Base-by-base conservation (phyloP, 2,797 vertebrate species). In the Leptodactylus fallax region DNA sequence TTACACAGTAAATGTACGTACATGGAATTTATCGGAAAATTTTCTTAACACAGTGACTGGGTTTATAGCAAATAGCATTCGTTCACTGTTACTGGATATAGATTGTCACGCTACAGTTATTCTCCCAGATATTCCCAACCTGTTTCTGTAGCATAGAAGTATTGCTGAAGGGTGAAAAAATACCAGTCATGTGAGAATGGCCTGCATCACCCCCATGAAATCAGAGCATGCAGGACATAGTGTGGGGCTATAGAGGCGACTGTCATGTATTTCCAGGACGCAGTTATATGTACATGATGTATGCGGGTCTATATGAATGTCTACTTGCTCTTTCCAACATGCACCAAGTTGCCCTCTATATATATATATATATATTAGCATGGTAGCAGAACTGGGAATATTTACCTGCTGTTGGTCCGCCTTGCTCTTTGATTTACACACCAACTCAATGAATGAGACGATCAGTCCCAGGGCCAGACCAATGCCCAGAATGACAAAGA, bases 401-500 rank as follows among this genome's bases (percentile, higher is more conserved):
- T 25, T 82, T 16, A 97, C 96, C 96, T 97, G 96, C 19, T 94
- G 84, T 0, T 95, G 94, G 51, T 94, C 95, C 0, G 97, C 96
- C 0, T 92, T 90, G n/a, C 58, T 93, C n/a, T 93, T 95, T 85
- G 96, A 96, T 89, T 93, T 95, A 79, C 93, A 92, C 0, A 95
- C 86, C 17, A 98, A 95, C 92, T 98, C 97, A 0, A 95, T 90
- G 87, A 97, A 74, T 0, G 96, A 95, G 0, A 96, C 91, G 0
- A 96, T 87, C 8, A 98, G 60, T 0, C 96, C 97, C 1, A 96
- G 61, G 0, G 91, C 91, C 0, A 97, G 93, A 2, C 97, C 97
- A 0, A 97, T 85, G 0, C 94, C 97, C 12, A 98, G 95, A 0
- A 97, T 90, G n/a, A 98, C 91, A 83, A 97, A 98, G 86, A 96